phyloP scores from a whole-genome alignment of 64 coral and sea anemone genomes.

The Actinia tenebrosa region DNA sequence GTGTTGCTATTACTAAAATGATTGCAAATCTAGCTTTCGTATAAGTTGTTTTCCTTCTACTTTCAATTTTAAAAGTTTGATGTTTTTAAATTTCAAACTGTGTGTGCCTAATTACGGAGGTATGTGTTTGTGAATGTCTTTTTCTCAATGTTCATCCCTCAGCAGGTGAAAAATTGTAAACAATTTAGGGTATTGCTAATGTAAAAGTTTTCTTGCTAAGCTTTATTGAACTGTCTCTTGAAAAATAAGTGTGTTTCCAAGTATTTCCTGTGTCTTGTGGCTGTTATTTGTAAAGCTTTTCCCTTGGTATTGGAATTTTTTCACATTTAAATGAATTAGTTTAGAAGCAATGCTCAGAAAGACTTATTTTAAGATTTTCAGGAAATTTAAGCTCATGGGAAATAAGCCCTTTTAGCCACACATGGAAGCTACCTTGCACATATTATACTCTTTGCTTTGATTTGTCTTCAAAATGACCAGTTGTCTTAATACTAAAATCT shows the following conservation, averaged over 20 bases:
- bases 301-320: conserved; percentile 6
- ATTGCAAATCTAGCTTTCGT: neutral
- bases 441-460: neutral
- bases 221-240: conserved; percentile 14
- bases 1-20: neutral
- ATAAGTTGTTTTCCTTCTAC: neutral
- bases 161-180: neutral
- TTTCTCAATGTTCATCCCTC: neutral
- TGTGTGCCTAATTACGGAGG: neutral
- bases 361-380: neutral
- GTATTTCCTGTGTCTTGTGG: conserved; percentile 8
- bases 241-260: neutral
- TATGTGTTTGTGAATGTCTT: neutral
- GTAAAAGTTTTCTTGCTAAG: conserved; percentile 5
- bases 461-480: neutral
- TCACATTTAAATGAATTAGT: neutral
- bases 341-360: neutral
- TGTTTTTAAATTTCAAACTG: neutral
- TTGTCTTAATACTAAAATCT: neutral
- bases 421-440: neutral
- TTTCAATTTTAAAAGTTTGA: neutral
- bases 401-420: neutral
- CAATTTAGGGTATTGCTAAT: neutral
- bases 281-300: neutral
- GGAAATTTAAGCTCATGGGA: neutral